These are phyloP conservation scores for Pangasianodon hypophthalmus DNA, from an alignment of 2,113 vertebrate species.

Conservation along the genomic window DNA sequence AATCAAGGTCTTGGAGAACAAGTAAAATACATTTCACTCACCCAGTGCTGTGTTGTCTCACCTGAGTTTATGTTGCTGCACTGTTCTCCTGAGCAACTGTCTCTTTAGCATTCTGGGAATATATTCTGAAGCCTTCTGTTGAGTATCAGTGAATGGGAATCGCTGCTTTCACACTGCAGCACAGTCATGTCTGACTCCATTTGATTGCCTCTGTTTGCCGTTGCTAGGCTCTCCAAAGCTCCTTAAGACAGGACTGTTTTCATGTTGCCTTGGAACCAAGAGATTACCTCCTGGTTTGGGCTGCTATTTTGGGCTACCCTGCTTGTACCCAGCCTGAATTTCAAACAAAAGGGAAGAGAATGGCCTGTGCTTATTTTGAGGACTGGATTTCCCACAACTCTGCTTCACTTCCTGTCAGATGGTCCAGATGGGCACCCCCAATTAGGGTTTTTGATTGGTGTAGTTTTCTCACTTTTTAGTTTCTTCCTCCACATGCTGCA, in stretches of 20 bases:
- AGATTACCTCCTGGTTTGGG: slow-evolving; percentile 45
- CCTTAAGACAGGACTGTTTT: slow-evolving; percentile 58
- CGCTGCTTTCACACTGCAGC: slow-evolving; percentile 11
- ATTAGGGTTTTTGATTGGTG: slow-evolving; percentile 21
- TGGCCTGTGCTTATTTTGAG: neutral
- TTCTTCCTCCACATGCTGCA: slow-evolving; percentile 24
- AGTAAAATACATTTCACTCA: neutral
- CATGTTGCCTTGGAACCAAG: slow-evolving; percentile 65
- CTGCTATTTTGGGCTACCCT: slow-evolving; percentile 40
- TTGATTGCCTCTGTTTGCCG: slow-evolving; percentile 55
- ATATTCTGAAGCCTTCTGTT: slow-evolving; percentile 13
- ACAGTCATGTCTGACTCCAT: slow-evolving; percentile 30
- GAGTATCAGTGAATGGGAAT: slow-evolving; percentile 17
- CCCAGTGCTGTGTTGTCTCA: neutral
- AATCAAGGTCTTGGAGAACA: neutral
- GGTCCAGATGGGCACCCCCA: slow-evolving; percentile 23
- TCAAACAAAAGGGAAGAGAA: slow-evolving; percentile 46
- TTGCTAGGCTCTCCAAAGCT: slow-evolving; percentile 63
- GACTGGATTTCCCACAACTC: neutral
- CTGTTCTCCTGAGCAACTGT: slow-evolving; percentile 1
- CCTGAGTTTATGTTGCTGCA: slow-evolving; percentile 21
- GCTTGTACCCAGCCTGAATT: slow-evolving; percentile 32
- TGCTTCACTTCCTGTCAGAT: slow-evolving; percentile 19
- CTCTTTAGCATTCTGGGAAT: slow-evolving; percentile 25
- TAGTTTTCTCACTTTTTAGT: slow-evolving; percentile 36